phyloP scores from a whole-genome alignment of 2,113 vertebrate species.

The Plecotus auritus region DNA sequence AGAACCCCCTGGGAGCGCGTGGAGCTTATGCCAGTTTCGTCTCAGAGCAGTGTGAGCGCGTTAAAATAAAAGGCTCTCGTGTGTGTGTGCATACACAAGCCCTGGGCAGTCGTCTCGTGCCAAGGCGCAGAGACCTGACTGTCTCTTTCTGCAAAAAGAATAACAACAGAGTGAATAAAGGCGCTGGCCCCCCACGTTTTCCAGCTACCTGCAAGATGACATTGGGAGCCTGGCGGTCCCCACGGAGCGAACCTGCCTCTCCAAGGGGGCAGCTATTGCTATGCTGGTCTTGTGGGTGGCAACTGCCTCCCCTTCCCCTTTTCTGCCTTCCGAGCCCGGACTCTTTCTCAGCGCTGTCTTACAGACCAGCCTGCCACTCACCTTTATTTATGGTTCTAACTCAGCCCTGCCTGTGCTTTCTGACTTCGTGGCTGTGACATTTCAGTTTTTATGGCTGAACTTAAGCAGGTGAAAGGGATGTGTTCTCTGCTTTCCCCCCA shows the following conservation, averaged over 20 bases:
- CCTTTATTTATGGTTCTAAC: constrained; percentile 26
- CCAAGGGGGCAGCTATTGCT: background rate
- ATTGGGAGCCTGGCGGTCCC: background rate
- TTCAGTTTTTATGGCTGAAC: constrained; percentile 56
- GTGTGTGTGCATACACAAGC: background rate
- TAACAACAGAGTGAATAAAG: background rate
- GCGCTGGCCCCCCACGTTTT: background rate
- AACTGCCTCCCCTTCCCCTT: background rate
- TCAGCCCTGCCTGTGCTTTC: constrained; percentile 34
- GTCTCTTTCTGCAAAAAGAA: constrained; percentile 29
- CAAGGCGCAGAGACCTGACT: constrained; percentile 22
- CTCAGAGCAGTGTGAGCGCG: constrained; percentile 19
- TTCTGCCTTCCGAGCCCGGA: background rate
- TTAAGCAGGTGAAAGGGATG: constrained; percentile 65
- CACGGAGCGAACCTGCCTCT: background rate
- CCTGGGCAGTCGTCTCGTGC: constrained; percentile 11
- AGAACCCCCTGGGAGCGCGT: background rate
- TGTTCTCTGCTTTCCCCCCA: background rate
- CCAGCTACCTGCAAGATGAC: constrained; percentile 46
- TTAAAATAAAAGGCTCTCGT: constrained; percentile 31
- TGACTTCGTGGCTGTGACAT: constrained; percentile 50
- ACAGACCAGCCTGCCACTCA: constrained; percentile 7
- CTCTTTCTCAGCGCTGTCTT: background rate
- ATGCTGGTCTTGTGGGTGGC: background rate
- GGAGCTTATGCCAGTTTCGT: constrained; percentile 26